Base-by-base conservation (phyloP, 2,888 invertebrate genomes). In the Aethes cnicana region DNA sequence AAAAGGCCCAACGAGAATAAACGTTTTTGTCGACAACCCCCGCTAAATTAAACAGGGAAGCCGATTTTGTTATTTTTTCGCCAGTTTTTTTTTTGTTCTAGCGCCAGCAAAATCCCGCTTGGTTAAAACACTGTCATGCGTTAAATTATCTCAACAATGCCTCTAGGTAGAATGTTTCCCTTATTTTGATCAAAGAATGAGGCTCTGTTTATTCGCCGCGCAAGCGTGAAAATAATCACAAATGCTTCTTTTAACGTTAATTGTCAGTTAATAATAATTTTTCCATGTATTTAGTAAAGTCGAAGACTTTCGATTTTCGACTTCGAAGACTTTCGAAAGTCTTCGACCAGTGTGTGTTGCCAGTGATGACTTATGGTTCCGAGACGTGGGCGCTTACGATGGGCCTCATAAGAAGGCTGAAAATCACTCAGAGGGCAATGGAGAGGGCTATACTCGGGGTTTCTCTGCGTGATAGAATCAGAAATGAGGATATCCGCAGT, bases 11-110 rank as follows among this genome's bases (percentile, higher is more conserved):
- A 73, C 79, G 67, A 72, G 73, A 73, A 70, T 77, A 72, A 74
- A 72, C 77, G 76, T 78, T 87, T 86, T 87, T 86, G 84, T 78
- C 74, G 72, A 79, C 81, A 77, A 69, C 77, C 79, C 77, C 75
- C 78, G 84, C 84, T 82, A 88, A 88, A 87, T 88, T 86, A 86
- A 86, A 87, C 84, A 83, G 77, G 77, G 78, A 73, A 77, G 81
- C 77, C 75, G 78, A 82, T 82, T 84, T 80, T 80, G 81, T 73
- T 72, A 63, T 68, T 77, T 79, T 72, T 70, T 69, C 65, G 63
- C 69, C 66, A 49, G 42, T 66, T 70, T 68, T n/a, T n/a, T n/a
- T n/a, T 58, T 55, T 57, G 72, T 77, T 82, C 79, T 77, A 75
- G 68, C 68, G 68, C 69, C 67, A 69, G 67, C 65, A 64, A 68